phyloP scores from a whole-genome alignment of 2,797 vertebrate genomes.

The Heterohyrax brucei region DNA sequence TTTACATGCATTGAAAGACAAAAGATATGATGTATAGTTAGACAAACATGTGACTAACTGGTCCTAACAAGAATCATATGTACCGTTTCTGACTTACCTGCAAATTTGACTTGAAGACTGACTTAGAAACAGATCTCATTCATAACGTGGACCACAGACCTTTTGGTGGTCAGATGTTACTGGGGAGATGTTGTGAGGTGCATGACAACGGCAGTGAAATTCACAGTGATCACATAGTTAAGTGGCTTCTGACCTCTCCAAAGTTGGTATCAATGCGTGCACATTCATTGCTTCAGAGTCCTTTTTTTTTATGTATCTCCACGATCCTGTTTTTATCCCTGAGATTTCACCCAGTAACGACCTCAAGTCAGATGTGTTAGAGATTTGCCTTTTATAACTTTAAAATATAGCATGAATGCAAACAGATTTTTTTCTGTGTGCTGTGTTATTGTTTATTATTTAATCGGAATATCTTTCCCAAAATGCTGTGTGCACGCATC shows the following conservation, averaged over 20 bases:
- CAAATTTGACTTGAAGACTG: too few relatives aligned
- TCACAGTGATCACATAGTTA: neutral
- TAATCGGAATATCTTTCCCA: conserved; percentile 28
- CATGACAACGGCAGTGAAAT: neutral
- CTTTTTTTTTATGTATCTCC: neutral
- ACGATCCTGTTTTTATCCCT: neutral
- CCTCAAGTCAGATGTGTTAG: neutral
- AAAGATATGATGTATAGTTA: too few relatives aligned
- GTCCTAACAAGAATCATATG: too few relatives aligned
- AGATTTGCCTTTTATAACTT: conserved; percentile 29
- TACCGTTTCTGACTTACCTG: too few relatives aligned
- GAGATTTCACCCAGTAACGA: neutral
- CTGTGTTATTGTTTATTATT: conserved; percentile 29
- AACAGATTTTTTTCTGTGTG: neutral
- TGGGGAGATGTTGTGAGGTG: too few relatives aligned
- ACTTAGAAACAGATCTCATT: too few relatives aligned
- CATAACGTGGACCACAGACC: too few relatives aligned
- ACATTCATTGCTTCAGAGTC: neutral
- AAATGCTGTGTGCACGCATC: conserved; percentile 22
- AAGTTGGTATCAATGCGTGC: neutral
- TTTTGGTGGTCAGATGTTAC: too few relatives aligned
- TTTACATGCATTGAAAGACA: too few relatives aligned
- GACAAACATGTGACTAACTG: too few relatives aligned
- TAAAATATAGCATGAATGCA: conserved; percentile 25
- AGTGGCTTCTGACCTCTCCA: neutral